phyloP scores from a whole-genome alignment of 2,888 invertebrate species.

The Rhagonycha fulva region DNA sequence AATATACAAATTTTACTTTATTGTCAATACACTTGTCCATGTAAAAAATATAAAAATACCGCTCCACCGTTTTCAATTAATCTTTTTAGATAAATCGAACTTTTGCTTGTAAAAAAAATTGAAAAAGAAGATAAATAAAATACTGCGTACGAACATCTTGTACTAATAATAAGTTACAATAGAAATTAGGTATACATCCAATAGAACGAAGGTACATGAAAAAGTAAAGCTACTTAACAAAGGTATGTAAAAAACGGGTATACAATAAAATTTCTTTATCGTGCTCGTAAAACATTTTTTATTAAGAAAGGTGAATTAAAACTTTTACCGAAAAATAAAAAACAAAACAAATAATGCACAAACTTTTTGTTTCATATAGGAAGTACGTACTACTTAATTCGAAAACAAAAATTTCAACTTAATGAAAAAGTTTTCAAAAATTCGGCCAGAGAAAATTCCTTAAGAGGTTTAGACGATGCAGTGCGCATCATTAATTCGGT shows the following conservation, averaged over 20 bases:
- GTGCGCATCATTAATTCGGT: background rate
- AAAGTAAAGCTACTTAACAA: background rate
- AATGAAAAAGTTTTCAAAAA: background rate
- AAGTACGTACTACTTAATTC: background rate
- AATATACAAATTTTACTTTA: background rate
- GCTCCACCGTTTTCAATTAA: background rate
- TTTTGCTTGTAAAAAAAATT: background rate
- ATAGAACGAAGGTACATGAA: background rate
- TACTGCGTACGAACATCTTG: background rate
- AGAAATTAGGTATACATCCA: background rate
- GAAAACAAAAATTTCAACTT: background rate
- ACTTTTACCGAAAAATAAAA: too few species aligned
- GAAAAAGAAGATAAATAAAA: too few species aligned
- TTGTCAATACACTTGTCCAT: too few species aligned
- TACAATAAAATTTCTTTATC: too few species aligned
- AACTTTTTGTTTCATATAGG: background rate
- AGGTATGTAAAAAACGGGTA: too few species aligned
- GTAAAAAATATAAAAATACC: background rate
- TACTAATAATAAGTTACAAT: background rate
- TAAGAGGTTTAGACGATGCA: background rate
- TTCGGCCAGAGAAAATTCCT: background rate
- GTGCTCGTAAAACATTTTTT: too few species aligned
- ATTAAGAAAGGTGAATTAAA: too few species aligned
- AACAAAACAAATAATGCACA: too few species aligned
- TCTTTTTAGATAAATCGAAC: background rate